Evolutionary conservation across 2,113 vertebrate species (phyloP).

Genomic region (Pheucticus melanocephalus): DNA sequence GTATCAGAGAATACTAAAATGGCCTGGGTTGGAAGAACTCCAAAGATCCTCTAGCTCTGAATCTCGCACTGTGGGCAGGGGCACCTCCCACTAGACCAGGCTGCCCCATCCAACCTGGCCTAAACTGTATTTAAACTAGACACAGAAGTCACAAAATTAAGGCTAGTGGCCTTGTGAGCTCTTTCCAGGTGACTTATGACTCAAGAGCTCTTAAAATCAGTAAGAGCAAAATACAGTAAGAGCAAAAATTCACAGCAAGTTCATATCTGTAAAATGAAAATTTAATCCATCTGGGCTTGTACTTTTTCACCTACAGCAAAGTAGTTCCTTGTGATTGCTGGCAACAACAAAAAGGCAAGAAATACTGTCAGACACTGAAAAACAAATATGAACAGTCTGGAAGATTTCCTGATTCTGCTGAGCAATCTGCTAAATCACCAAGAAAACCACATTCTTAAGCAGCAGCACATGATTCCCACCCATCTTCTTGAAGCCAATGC

Average conservation of each 20-base stretch:
- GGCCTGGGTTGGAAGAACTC: background rate
- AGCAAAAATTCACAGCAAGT: background rate
- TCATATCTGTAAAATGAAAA: background rate
- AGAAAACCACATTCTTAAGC: constrained; percentile 12
- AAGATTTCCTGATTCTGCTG: constrained; percentile 26
- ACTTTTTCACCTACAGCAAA: background rate
- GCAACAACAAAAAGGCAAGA: background rate
- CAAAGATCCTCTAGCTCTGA: background rate
- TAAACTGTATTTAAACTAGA: background rate
- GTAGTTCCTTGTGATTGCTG: background rate
- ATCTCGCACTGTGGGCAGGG: accelerated
- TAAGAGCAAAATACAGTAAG: background rate
- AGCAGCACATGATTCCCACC: background rate
- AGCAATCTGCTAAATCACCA: constrained; percentile 15
- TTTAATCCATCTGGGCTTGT: background rate
- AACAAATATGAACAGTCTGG: background rate
- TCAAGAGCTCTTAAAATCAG: background rate
- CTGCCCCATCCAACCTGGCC: background rate
- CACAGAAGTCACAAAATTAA: background rate
- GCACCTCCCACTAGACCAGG: too few relatives aligned
- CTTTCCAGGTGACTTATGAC: background rate
- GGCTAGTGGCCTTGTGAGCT: background rate
- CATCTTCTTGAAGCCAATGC: background rate
- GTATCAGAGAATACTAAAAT: background rate
- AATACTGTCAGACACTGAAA: background rate